Evolutionary conservation across 2,888 invertebrate genomes (phyloP), one percentile per base, ranked within the genome.

Genomic region (Brachynemurus nebulosus): DNA sequence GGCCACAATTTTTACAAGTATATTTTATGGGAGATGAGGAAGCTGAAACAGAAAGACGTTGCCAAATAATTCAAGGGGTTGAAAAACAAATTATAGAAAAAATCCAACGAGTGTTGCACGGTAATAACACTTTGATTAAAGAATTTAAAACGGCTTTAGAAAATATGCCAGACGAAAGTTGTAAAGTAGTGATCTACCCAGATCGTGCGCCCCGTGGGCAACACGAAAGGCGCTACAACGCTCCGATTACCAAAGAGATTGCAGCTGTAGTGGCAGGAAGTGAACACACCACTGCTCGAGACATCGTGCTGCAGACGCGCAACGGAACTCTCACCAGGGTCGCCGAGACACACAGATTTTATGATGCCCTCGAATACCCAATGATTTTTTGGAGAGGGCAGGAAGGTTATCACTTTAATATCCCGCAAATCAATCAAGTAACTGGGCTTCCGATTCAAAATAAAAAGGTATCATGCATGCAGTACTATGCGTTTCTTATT

Each of bases 301-400:
- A 56, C 44, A 58, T 59, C 20, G 47, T 59, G 33, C 35, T 57
- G 21, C 53, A 50, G 47, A 45, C 11, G 23, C 49, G 45, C 50
- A 49, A 48, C 40, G 48, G 51, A 20, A 45, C 37, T n/a, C 37
- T 63, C 11, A 37, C 47, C n/a, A 44, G 54, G 5, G 54, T 63
- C 4, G 37, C 50, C 1, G 59, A 62, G 21, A 56, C 55, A 14
- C 57, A 59, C 33, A 50, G 50, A n/a, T n/a, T n/a, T n/a, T n/a
- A n/a, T n/a, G n/a, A n/a, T n/a, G n/a, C n/a, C n/a, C n/a, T n/a
- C n/a, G n/a, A n/a, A n/a, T n/a, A n/a, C n/a, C n/a, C 60, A 1
- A 1, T 65, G 1, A 55, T 61, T 19, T 64, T 60, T 46, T 51
- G 56, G 17, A 51, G 50, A 39, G 54, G 56, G 3, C 47, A 59